Conservation (phyloP, 2,113 vertebrate genomes). For the Stercorarius parasiticus region DNA sequence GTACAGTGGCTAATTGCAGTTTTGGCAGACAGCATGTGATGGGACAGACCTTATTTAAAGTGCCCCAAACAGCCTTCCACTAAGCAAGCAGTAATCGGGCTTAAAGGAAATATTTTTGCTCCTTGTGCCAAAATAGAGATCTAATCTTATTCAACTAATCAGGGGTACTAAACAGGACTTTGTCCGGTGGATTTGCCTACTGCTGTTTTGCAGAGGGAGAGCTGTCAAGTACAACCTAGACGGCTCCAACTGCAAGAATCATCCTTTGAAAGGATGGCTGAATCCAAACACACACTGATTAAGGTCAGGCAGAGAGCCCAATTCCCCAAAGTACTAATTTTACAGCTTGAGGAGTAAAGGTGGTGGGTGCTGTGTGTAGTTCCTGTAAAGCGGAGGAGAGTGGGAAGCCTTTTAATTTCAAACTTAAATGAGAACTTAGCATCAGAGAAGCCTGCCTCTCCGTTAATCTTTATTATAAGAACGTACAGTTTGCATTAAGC, state of each 20-base stretch:
- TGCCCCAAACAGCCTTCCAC: not conserved
- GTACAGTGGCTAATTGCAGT: not conserved
- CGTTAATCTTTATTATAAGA: conserved; percentile 7
- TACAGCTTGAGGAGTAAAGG: conserved; percentile 15
- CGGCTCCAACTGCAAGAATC: conserved; percentile 16
- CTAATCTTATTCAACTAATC: not conserved
- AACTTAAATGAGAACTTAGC: conserved; percentile 30
- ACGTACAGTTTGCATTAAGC: conserved; percentile 7
- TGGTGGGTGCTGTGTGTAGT: not conserved
- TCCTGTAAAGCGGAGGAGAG: not conserved
- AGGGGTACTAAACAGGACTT: not conserved
- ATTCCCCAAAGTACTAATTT: conserved; percentile 48
- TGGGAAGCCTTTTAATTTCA: conserved; percentile 19
- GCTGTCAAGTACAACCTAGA: conserved; percentile 12
- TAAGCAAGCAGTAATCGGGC: conserved; percentile 49
- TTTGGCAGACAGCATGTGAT: conserved; percentile 9
- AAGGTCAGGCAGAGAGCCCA: conserved; percentile 27
- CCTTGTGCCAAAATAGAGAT: conserved; percentile 1
- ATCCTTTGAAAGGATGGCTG: conserved; percentile 1
- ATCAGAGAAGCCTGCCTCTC: not conserved
- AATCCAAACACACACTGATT: conserved; percentile 40
- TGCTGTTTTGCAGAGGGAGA: not conserved
- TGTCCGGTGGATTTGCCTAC: not conserved
- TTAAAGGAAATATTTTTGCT: conserved; percentile 22
- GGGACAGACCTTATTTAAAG: conserved; percentile 27